phyloP scores from a whole-genome alignment of 1,140 invertebrate genomes.

The Harlomillsia oculata region DNA sequence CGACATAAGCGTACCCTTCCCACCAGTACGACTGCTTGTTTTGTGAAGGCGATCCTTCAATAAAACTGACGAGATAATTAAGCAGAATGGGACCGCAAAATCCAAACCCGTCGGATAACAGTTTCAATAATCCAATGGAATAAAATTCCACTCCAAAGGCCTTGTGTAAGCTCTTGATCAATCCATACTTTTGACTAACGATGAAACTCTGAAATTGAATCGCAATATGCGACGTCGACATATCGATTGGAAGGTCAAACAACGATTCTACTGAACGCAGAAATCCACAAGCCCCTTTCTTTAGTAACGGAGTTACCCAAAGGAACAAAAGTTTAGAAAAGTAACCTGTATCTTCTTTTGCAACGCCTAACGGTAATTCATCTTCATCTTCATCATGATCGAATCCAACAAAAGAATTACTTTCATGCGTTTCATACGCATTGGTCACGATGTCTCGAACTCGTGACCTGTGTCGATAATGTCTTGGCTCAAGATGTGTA shows the following conservation, averaged over 20 bases:
- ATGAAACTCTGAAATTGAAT: conserved; percentile 38
- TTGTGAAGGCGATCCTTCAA: conserved; percentile 62
- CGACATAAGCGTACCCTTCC: conserved; percentile 69
- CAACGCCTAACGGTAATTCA: conserved; percentile 59
- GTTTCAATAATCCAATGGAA: conserved; percentile 72
- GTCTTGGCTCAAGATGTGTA: conserved; percentile 37
- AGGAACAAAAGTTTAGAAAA: conserved; percentile 68
- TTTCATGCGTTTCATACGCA: conserved; percentile 32
- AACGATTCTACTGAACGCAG: conserved; percentile 68
- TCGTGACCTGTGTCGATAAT: conserved; percentile 36
- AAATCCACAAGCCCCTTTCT: conserved; percentile 64
- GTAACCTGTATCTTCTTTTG: conserved; percentile 62
- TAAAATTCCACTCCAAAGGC: conserved; percentile 84
- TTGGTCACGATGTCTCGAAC: conserved; percentile 36
- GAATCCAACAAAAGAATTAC: conserved; percentile 36
- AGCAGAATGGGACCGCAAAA: conserved; percentile 85
- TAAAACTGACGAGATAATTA: conserved; percentile 66
- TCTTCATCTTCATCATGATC: conserved; percentile 50
- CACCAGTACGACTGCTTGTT: background rate
- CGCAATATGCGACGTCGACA: conserved; percentile 53
- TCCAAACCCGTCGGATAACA: conserved; percentile 67
- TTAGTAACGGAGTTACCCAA: conserved; percentile 78
- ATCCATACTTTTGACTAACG: conserved; percentile 45
- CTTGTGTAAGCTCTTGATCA: conserved; percentile 64
- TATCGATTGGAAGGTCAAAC: conserved; percentile 65